phyloP scores from a whole-genome alignment of 2,113 vertebrate species.

The Bubo scandiacus region DNA sequence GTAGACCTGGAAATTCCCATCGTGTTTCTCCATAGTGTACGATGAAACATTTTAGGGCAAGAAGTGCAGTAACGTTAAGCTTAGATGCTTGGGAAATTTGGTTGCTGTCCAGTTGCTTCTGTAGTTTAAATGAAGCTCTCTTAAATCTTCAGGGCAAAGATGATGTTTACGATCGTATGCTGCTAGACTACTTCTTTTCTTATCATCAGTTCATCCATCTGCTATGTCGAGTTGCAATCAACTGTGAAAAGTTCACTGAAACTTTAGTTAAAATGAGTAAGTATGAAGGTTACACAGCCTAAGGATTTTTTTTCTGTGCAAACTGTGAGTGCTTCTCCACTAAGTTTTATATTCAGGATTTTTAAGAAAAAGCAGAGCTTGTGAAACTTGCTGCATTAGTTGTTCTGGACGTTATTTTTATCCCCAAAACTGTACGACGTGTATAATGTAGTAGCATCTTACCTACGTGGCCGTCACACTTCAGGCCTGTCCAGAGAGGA shows the following conservation, averaged over 20 bases:
- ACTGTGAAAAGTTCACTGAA: slow-evolving; percentile 99
- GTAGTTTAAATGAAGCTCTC: slow-evolving; percentile 45
- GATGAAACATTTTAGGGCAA: background rate
- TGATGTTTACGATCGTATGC: slow-evolving; percentile 96
- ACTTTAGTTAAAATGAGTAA: slow-evolving; percentile 97
- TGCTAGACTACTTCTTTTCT: slow-evolving; percentile 98
- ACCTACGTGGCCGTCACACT: fast-evolving
- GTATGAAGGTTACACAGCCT: slow-evolving; percentile 68
- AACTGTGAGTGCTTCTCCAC: background rate
- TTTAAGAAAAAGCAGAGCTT: background rate
- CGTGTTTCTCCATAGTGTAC: background rate
- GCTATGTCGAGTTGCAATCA: slow-evolving; percentile 97
- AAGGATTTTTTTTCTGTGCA: background rate
- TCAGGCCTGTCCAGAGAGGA: background rate
- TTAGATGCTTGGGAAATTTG: background rate
- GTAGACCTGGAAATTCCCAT: background rate
- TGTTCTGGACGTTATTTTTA: background rate
- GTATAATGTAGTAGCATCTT: background rate
- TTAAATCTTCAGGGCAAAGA: slow-evolving; percentile 92
- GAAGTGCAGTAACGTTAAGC: background rate
- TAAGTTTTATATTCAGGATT: background rate
- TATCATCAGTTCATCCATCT: slow-evolving; percentile 99
- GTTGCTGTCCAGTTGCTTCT: background rate
- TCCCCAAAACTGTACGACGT: background rate
- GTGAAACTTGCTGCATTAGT: background rate